Evolutionary conservation across 2,797 vertebrate genomes (phyloP), one percentile per base, ranked within the genome.

Genomic region (Alca torda): DNA sequence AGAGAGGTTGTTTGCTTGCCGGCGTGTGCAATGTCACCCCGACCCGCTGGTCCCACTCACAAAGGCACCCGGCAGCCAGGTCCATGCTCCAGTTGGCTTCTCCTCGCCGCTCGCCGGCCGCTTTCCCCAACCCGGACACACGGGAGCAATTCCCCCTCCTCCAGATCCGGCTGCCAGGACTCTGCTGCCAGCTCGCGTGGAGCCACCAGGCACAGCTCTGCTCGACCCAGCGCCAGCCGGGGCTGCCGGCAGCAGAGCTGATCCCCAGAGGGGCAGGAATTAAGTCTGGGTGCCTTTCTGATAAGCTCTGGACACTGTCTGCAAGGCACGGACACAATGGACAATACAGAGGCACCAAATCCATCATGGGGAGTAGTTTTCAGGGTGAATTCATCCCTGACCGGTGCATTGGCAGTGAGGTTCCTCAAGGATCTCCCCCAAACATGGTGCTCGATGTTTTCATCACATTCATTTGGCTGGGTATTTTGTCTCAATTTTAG

Each of bases 141-240:
- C 4, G 0, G 46, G 37, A 45, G 5, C 30, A n/a, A 11, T 59
- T 54, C 25, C 25, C 79, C n/a, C 53, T 53, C 35, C 51, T 35
- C 59, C 63, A 31, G 63, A 79, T 83, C 87, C 16, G 31, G 81
- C 61, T 86, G 17, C 14, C 1, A 1, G 43, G 46, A 39, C 30
- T 60, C 28, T 0, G 3, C 17, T 3, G 2, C 50, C 53, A 28
- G 57, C 17, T 51, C 6, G 1, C 1, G 0, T 1, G 2, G 67
- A n/a, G 53, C 28, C 5, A 2, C 5, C 1, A 2, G 72, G 69
- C 25, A 30, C 56, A 26, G 50, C 63, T 76, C 35, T 35, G 61
- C 61, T 45, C 0, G 0, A 39, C 5, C 19, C 53, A 28, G 70
- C 1, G 4, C 59, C 67, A 74, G 26, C 60, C 0, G 1, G 50